A percentile compares a stretch with the other conserved stretches of the same genome.
phyloP scores from a whole-genome alignment of 2,888 invertebrate species.

The Auanema sp. region DNA sequence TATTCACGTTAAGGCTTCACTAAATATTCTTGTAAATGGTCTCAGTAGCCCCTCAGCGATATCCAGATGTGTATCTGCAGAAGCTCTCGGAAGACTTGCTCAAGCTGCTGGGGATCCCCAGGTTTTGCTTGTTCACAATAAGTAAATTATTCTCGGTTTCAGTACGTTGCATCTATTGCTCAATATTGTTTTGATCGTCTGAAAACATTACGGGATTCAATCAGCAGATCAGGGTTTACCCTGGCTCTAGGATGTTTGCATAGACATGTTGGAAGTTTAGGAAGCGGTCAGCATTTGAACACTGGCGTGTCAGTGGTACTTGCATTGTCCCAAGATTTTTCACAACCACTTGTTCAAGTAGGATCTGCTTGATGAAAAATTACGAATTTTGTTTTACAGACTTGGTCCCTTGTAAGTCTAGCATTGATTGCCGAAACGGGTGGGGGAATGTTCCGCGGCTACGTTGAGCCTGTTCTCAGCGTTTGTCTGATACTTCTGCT shows the following conservation, averaged over 20 bases:
- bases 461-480: slow-evolving; percentile 89
- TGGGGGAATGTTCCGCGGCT: slow-evolving; percentile 94
- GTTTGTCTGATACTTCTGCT: slow-evolving; percentile 79
- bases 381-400: slow-evolving; percentile 67
- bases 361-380: neutral
- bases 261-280: slow-evolving; percentile 79
- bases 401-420: slow-evolving; percentile 93
- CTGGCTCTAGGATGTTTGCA: slow-evolving; percentile 93
- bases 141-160: slow-evolving; percentile 2
- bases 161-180: slow-evolving; percentile 83
- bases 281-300: slow-evolving; percentile 88
- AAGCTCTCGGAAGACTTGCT: slow-evolving; percentile 88
- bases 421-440: slow-evolving; percentile 94
- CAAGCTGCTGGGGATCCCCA: slow-evolving; percentile 81
- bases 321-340: slow-evolving; percentile 88
- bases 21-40: slow-evolving; percentile 64
- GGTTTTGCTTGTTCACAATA: slow-evolving; percentile 8
- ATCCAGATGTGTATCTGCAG: slow-evolving; percentile 89
- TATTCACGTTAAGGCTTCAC: slow-evolving; percentile 5
- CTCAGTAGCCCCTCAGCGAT: slow-evolving; percentile 71
- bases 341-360: slow-evolving; percentile 90
- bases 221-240: slow-evolving; percentile 81
- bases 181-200: slow-evolving; percentile 83
- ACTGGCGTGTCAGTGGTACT: slow-evolving; percentile 91
- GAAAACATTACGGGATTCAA: slow-evolving; percentile 79